Base-by-base conservation (phyloP, 2,113 vertebrate species). In the Gallinago undulata region DNA sequence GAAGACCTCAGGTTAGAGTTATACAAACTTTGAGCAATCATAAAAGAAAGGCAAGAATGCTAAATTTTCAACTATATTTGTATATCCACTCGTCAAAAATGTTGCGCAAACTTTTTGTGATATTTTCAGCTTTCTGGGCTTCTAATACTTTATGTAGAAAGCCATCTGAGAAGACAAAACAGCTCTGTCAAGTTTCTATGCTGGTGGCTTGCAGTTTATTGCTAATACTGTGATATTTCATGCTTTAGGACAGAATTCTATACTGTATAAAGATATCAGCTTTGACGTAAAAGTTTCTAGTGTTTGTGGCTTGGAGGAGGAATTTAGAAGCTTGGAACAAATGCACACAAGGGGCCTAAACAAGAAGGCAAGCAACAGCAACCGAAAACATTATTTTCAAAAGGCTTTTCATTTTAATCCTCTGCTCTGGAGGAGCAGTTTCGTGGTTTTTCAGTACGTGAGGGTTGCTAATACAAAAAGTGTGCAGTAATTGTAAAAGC, bases 391-490 rank as follows among this genome's bases (percentile, higher is more conserved):
- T 18, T 2, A 27, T 47, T 89, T 89, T 84, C 19, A 59, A 48
- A 89, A 93, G 83, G 31, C 9, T 84, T 66, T 75, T 68, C 3
- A 41, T 87, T 93, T 90, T 76, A 76, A 90, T 66, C 10, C 41
- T 73, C 48, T 83, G 19, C 23, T 90, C 41, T 66, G 70, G 31
- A 83, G 89, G 33, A 79, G 24, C 57, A 66, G 35, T 79, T 94
- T 66, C 1, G 0, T 41, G 78, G 53, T 50, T 96, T 93, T 91
- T 87, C n/a, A 85, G 3, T 73, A 69, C 3, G 5, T 63, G 41
- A 76, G n/a, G 37, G 19, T 50, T 95, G 70, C 62, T 83, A 94
- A 79, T 82, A 79, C 19, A 76, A 82, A 96, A 93, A 83, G 72
- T 1, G 39, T 92, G 94, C 6, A 7, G 82, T 37, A 81, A 88